phyloP scores from a whole-genome alignment of 2,888 invertebrate species.

The Phania funesta region DNA sequence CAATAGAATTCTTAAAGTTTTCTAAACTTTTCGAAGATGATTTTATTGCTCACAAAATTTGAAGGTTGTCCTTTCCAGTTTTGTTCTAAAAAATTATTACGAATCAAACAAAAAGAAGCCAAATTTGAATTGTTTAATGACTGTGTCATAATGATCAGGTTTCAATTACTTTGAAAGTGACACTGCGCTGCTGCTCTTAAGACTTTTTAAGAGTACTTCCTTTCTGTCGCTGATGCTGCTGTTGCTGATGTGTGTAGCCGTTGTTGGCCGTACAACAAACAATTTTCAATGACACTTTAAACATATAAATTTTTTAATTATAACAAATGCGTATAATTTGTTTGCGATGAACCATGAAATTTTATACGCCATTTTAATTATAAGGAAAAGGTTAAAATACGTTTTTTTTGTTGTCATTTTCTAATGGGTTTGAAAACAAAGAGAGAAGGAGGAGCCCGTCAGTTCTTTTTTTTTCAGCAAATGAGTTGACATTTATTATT shows the following conservation, averaged over 20 bases:
- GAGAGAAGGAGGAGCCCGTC: conserved; percentile 47
- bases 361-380: conserved; percentile 63
- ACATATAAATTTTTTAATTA: conserved; percentile 64
- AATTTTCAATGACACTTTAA: conserved; percentile 59
- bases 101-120: neutral
- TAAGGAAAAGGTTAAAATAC: conserved; percentile 57
- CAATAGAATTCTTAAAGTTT: no score
- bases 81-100: conserved; percentile 12
- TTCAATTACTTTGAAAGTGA: conserved; percentile 74
- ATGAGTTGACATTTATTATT: conserved; percentile 73
- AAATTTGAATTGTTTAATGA: conserved; percentile 68
- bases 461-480: conserved; percentile 45
- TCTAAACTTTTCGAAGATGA: no score
- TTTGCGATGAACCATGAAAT: conserved; percentile 54
- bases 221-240: neutral
- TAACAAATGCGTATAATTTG: conserved; percentile 50
- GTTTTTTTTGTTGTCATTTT: conserved; percentile 36
- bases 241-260: neutral
- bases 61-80: conserved; percentile 39
- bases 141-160: conserved; percentile 76
- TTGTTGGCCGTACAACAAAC: neutral
- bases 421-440: conserved; percentile 52
- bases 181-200: conserved; percentile 31
- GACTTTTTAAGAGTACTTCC: conserved; percentile 51
- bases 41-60: neutral